Conservation (phyloP, 2,113 vertebrate genomes). For the Myiopsitta monachus region DNA sequence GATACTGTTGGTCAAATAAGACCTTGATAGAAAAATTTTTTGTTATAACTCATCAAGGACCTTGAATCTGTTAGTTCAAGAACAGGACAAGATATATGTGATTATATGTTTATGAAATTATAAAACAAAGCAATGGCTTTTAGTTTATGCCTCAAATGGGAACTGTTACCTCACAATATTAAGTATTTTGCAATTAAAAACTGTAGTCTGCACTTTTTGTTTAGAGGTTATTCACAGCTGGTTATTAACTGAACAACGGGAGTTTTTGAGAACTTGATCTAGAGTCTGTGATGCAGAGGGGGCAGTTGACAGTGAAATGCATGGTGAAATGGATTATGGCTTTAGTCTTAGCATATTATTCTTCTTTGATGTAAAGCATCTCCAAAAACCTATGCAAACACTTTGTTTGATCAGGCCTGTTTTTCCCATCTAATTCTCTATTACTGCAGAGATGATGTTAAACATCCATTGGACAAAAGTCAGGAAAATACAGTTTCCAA, state of each 20-base stretch:
- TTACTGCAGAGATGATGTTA: not conserved
- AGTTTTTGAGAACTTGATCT: not conserved
- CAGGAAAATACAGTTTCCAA: not conserved
- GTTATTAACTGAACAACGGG: not conserved
- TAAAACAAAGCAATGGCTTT: not conserved
- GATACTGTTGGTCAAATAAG: not conserved
- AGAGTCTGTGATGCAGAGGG: not conserved
- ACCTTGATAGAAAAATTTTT: not conserved
- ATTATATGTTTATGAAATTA: not conserved
- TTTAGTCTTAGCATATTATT: not conserved
- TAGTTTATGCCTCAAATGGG: not conserved
- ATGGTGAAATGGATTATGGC: not conserved
- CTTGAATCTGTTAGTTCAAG: not conserved
- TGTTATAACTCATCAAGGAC: not conserved
- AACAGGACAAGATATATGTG: not conserved
- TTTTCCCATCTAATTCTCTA: not conserved
- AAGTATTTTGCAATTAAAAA: not conserved
- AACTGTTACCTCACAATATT: not conserved
- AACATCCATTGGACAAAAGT: not conserved
- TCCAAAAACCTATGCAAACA: fast-evolving
- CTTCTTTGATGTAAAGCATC: not conserved
- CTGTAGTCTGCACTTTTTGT: not conserved
- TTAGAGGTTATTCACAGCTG: not conserved
- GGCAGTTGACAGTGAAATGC: not conserved
- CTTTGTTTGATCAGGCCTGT: not conserved